Percentiles rank a stretch among this genome's conserved stretches.
Evolutionary conservation across 2,113 vertebrate species (phyloP).

Genomic region (Alligator sinensis): DNA sequence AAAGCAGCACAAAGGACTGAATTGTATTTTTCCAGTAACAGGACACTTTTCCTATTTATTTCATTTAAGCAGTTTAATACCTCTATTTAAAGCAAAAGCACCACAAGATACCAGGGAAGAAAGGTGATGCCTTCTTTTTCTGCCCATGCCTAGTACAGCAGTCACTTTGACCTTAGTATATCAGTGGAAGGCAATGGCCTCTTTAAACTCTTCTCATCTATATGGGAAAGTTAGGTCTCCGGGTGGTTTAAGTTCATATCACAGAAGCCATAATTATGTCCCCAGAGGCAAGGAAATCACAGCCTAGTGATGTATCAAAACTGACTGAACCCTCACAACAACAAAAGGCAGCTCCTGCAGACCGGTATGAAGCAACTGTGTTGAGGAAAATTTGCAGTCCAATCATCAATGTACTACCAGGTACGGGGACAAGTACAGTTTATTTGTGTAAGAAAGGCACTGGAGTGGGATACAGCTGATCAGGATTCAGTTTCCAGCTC

Average conservation of each 20-base stretch:
- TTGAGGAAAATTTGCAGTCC: neutral
- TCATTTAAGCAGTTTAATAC: neutral
- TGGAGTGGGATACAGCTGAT: neutral
- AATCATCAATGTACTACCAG: neutral
- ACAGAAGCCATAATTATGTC: neutral
- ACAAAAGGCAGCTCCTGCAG: fast-evolving
- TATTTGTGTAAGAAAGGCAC: neutral
- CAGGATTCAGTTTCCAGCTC: neutral
- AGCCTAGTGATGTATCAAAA: neutral
- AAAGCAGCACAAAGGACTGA: neutral
- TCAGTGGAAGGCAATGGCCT: constrained; percentile 40
- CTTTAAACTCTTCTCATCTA: constrained; percentile 53
- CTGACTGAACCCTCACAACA: neutral
- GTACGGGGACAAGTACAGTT: neutral
- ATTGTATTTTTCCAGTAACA: neutral
- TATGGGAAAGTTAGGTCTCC: constrained; percentile 40
- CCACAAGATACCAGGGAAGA: constrained; percentile 26
- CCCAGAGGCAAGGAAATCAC: neutral
- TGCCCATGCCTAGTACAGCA: neutral
- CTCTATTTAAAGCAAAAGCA: constrained; percentile 50
- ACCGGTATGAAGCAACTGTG: neutral
- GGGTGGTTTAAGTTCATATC: constrained; percentile 50
- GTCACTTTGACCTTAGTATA: constrained; percentile 46
- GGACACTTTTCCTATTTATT: neutral
- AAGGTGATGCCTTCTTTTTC: constrained; percentile 46